These are phyloP conservation scores for Oxytorus armatus DNA, from an alignment of 2,888 invertebrate species.

Conservation along the genomic window DNA sequence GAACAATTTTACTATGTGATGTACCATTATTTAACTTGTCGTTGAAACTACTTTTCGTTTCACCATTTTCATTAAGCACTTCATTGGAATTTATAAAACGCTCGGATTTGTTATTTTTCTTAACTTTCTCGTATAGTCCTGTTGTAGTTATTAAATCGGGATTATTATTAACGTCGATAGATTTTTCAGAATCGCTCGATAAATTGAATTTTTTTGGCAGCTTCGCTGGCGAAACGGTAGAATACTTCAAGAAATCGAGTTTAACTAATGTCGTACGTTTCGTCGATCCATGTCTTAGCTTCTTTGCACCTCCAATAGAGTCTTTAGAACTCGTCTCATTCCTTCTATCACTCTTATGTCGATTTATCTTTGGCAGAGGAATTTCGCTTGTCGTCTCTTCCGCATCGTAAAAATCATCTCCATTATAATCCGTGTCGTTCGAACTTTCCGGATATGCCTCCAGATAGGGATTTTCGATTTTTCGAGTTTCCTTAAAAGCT, in stretches of 20 bases:
- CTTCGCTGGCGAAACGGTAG: not conserved
- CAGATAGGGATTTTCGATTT: constrained; percentile 41
- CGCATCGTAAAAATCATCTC: not conserved
- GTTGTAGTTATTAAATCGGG: not conserved
- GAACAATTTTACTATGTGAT: not conserved
- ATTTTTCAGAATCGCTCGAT: not conserved
- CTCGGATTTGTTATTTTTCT: not conserved
- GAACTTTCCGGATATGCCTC: constrained; percentile 59
- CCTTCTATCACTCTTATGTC: not conserved
- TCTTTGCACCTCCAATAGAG: not conserved
- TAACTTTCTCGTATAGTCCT: not conserved
- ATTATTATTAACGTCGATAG: not conserved
- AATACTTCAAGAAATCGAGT: not conserved
- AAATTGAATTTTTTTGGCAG: not conserved
- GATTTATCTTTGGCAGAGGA: not conserved
- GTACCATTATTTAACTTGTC: not conserved
- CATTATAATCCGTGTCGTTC: not conserved
- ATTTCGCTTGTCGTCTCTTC: not conserved
- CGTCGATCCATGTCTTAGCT: not conserved
- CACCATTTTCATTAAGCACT: not conserved
- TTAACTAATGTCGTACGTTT: not conserved
- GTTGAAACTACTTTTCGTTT: not conserved
- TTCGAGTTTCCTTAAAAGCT: constrained; percentile 8
- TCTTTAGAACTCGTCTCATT: not conserved
- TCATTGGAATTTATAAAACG: not conserved